These are phyloP conservation scores for Neelides folsomi DNA, from an alignment of 2,888 invertebrate species.

Conservation along the genomic window DNA sequence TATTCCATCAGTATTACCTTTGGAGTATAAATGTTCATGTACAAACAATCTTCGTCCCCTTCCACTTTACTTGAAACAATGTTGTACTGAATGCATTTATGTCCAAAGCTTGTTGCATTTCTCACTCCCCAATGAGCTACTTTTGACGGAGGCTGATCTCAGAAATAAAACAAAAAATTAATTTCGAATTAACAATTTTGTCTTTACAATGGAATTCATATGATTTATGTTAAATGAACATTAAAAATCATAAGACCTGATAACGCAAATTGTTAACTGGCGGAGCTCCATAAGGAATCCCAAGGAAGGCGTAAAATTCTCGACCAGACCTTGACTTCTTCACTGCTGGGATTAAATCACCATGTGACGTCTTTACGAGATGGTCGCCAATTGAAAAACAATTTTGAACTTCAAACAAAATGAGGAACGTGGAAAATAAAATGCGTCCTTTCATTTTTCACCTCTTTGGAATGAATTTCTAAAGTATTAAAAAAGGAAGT, in stretches of 20 bases:
- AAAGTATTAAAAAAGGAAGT: no score
- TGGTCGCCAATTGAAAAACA: no score
- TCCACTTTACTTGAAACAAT: slow-evolving; percentile 14
- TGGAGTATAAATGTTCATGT: slow-evolving; percentile 24
- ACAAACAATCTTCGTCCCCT: slow-evolving; percentile 21
- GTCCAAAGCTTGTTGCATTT: slow-evolving; percentile 20
- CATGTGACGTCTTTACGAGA: no score
- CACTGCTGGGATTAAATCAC: no score
- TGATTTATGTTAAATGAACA: background rate
- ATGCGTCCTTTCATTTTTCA: no score
- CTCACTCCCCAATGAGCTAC: slow-evolving; percentile 22
- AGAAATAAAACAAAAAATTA: background rate
- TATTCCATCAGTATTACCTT: no score
- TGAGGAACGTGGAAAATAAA: no score
- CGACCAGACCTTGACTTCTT: no score
- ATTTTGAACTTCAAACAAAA: no score
- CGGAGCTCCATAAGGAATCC: slow-evolving; percentile 21
- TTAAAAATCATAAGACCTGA: slow-evolving; percentile 1
- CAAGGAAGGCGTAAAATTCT: slow-evolving; percentile 4
- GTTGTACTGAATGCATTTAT: slow-evolving; percentile 28
- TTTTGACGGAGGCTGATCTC: slow-evolving; percentile 14
- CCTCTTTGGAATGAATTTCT: no score
- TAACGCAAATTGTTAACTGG: slow-evolving; percentile 16
- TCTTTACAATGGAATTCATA: background rate
- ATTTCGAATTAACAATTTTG: background rate